Evolutionary conservation across 2,888 invertebrate species (phyloP), one percentile per base, ranked within the genome.

Genomic region (Perithous albicinctus): DNA sequence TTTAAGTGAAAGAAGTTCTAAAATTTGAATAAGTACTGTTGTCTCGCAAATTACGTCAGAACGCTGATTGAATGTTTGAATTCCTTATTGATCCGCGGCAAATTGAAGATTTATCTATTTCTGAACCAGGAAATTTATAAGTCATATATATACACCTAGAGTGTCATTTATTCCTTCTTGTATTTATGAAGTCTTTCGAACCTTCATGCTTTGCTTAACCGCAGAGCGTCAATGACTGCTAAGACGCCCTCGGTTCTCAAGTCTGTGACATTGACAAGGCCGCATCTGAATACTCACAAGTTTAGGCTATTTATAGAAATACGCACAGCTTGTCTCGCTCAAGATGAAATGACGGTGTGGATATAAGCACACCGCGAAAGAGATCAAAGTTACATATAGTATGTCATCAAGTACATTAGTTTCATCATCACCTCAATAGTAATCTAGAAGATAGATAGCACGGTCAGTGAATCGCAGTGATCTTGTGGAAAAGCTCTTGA

Each of bases 231-330:
- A 29, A 78, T 63, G 51, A 54, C n/a, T 12, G n/a, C n/a, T 61
- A n/a, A 46, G 18, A 56, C 64, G 63, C 46, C 54, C 69, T 43
- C 63, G 66, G 70, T 70, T 75, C 35, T 59, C 23, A 12, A 38
- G 32, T 78, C 18, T 4, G 64, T 15, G 76, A 72, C 76, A 79
- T 79, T 82, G 78, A 82, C 82, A 79, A 82, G 82, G 82, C 76
- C 79, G 73, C 29, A 56, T 75, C 64, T 75, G 59, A 78, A 78
- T 75, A 75, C 35, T 61, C 48, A 56, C 46, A 70, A 29, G 23
- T 59, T 35, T 32, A 26, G 18, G n/a, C 67, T 82, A 82, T 79
- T 76, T 64, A 72, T 82, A 79, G 70, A 72, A 10, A 32, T 51
- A 80, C 26, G 29, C 1, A 10, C 43, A 35, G n/a, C 64, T 46